phyloP scores from a whole-genome alignment of 2,113 vertebrate species.

The Pluvialis apricaria region DNA sequence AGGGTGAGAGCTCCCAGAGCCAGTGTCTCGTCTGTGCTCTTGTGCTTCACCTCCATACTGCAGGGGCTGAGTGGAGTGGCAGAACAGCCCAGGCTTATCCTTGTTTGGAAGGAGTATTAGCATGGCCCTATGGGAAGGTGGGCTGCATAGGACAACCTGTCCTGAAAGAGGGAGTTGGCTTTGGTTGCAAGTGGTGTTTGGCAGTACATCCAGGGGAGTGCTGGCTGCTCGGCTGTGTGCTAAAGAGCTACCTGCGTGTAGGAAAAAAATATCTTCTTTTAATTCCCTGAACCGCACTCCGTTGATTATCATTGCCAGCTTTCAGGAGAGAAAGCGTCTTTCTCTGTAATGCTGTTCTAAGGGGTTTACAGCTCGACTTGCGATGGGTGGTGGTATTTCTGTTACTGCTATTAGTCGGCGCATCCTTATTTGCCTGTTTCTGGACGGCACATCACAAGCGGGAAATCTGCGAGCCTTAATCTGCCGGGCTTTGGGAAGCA shows the following conservation, averaged over 20 bases:
- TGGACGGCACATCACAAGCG: not conserved
- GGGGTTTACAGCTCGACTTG: not conserved
- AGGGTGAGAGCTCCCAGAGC: not conserved
- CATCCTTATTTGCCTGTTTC: not conserved
- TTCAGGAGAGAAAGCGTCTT: not conserved
- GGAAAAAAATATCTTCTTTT: not conserved
- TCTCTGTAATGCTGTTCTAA: not conserved
- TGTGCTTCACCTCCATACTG: not conserved
- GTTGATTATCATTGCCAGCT: slow-evolving; percentile 3
- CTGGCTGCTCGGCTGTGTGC: not conserved
- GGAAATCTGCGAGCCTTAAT: not conserved
- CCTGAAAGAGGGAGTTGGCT: not conserved
- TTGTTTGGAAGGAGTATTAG: not conserved
- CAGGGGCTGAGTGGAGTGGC: not conserved
- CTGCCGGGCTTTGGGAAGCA: not conserved
- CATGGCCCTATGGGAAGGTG: not conserved
- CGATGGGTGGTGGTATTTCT: not conserved
- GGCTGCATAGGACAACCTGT: not conserved
- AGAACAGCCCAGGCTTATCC: not conserved
- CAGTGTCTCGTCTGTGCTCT: fast-evolving
- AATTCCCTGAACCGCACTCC: not conserved
- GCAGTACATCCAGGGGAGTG: not conserved
- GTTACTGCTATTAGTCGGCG: not conserved
- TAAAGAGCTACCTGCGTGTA: not conserved
- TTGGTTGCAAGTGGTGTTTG: not conserved